phyloP scores from a whole-genome alignment of 2,113 vertebrate species.

The Leiothrix lutea region DNA sequence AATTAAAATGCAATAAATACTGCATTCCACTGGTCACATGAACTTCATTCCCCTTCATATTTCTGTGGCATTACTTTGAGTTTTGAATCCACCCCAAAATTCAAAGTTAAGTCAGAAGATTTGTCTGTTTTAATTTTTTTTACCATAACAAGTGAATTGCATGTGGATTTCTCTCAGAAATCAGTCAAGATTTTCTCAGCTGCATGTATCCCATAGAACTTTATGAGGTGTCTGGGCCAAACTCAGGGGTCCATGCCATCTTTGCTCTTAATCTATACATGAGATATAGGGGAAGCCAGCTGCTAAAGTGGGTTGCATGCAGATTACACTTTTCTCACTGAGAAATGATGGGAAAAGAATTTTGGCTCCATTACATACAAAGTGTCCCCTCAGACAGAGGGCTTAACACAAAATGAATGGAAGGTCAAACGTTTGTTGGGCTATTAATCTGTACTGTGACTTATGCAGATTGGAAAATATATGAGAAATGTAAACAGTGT shows the following conservation, averaged over 20 bases:
- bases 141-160: conserved; percentile 2
- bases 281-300: not conserved
- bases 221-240: not conserved
- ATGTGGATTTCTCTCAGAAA: not conserved
- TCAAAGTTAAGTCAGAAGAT: not conserved
- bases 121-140: not conserved
- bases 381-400: conserved; percentile 7
- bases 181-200: not conserved
- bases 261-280: not conserved
- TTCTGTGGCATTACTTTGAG: not conserved
- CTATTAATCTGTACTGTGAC: conserved; percentile 61
- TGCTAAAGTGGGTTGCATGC: not conserved
- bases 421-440: conserved; percentile 59
- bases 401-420: conserved; percentile 57
- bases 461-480: conserved; percentile 63
- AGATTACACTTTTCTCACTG: not conserved
- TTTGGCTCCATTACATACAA: conserved; percentile 46
- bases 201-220: not conserved
- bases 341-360: conserved; percentile 46
- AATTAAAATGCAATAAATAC: not conserved
- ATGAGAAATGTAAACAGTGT: conserved; percentile 66
- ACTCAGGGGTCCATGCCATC: not conserved
- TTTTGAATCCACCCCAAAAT: conserved; percentile 5
- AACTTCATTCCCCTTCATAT: not conserved
- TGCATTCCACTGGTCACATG: not conserved